These are phyloP conservation scores for Peromyscus polionotus DNA, from an alignment of 2,113 vertebrate species.

Conservation along the genomic window DNA sequence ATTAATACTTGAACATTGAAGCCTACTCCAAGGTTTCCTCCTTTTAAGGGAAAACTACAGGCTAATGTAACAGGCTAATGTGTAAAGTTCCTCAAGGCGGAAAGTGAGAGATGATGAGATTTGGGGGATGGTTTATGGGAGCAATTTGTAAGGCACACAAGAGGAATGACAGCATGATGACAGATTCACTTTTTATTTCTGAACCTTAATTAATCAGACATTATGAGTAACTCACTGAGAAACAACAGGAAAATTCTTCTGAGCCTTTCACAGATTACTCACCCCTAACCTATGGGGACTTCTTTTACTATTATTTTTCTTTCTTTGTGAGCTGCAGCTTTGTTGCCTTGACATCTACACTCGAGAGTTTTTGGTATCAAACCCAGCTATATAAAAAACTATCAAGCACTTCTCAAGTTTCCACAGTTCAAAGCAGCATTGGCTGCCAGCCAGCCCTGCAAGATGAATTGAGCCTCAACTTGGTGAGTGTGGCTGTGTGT, in stretches of 20 bases:
- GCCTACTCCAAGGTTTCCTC: constrained; percentile 47
- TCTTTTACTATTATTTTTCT: constrained; percentile 56
- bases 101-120: constrained; percentile 46
- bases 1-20: constrained; percentile 75
- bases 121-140: constrained; percentile 64
- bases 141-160: constrained; percentile 60
- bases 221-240: not conserved
- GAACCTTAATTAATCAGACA: constrained; percentile 65
- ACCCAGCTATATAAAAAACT: constrained; percentile 67
- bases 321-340: constrained; percentile 41
- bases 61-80: not conserved
- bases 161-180: constrained; percentile 48
- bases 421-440: constrained; percentile 67
- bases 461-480: constrained; percentile 45
- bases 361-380: constrained; percentile 76
- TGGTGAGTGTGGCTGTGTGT: constrained; percentile 35
- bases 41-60: constrained; percentile 6
- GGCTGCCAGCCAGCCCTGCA: constrained; percentile 40
- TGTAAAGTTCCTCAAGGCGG: constrained; percentile 61
- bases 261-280: constrained; percentile 59
- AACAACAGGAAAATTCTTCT: constrained; percentile 54
- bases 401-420: constrained; percentile 69
- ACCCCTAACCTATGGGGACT: constrained; percentile 58
- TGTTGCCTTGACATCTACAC: constrained; percentile 70
- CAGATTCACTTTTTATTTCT: constrained; percentile 65